Base-by-base conservation (phyloP, 2,113 vertebrate species). In the Phylloscopus whistleri region DNA sequence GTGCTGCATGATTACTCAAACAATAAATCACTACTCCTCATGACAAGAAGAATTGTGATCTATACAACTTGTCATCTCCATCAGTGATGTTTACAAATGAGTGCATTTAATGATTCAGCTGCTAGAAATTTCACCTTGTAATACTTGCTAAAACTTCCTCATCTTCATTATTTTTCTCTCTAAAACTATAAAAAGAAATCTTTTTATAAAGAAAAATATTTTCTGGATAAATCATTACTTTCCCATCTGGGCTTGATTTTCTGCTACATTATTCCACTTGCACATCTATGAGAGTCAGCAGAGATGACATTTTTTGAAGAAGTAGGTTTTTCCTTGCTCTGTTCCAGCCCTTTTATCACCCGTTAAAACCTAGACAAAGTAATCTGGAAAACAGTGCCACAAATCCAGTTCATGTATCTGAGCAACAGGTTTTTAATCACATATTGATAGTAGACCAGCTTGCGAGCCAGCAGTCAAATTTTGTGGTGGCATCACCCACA, bases 401-500 rank as follows among this genome's bases (percentile, higher is more conserved):
- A 0, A 86, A 93, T 77, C 59, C 75, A 80, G 78, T 41, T 88
- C 76, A n/a, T 43, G 14, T 44, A 84, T 72, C 52, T 20, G 48
- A 90, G 68, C 75, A 95, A 86, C 94, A 89, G 64, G 85, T 74
- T 94, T 96, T 94, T 92, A 93, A 92, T 96, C 92, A 70, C 39
- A 41, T 23, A 88, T 74, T 90, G 79, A 67, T 68, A 55, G 82
- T 4, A 52, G 72, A 77, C 52, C 94, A 95, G 93, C 90, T 88
- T 96, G 93, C 72, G 28, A 86, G 88, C 83, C 93, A 95, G 95
- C 92, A 96, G 96, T 94, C 92, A 86, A 37, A 94, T 93, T 93
- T 94, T 75, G 87, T 81, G 87, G 95, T 92, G 93, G 94, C 56
- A 96, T 95, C 90, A 60, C 93, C 94, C 93, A 90, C 93, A 96